Evolutionary conservation across 2,888 invertebrate species (phyloP).

Genomic region (Drosophila barbarae): DNA sequence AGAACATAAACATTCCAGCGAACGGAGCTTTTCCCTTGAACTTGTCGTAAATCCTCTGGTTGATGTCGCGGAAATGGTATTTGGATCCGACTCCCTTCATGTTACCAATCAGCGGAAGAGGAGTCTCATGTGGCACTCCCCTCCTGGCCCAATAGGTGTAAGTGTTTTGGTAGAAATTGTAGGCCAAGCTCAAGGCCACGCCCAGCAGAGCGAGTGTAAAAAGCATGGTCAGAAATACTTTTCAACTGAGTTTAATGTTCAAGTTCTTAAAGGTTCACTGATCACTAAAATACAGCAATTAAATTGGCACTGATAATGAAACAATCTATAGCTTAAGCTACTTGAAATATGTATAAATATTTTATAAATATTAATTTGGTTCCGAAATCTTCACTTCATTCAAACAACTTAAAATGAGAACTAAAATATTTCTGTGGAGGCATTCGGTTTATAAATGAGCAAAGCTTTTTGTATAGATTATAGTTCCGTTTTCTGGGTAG

Average conservation of each 20-base stretch:
- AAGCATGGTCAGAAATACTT: constrained; percentile 23
- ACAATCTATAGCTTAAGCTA: background rate
- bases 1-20: constrained; percentile 65
- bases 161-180: constrained; percentile 31
- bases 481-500: background rate
- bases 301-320: background rate
- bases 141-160: constrained; percentile 64
- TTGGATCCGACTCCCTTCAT: constrained; percentile 59
- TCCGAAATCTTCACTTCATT: background rate
- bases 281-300: background rate
- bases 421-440: background rate
- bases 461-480: background rate
- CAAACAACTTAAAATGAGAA: background rate
- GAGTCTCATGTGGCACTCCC: constrained; percentile 57
- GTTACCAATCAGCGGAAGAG: constrained; percentile 61
- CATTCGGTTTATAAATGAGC: background rate
- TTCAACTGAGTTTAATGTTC: too few species aligned
- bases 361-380: too few species aligned
- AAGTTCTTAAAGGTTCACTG: background rate
- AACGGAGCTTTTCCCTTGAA: constrained; percentile 63
- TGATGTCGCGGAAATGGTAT: constrained; percentile 60
- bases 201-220: constrained; percentile 49
- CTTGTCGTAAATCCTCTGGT: constrained; percentile 55
- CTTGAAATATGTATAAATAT: constrained; percentile 28
- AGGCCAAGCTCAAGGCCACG: constrained; percentile 35